Percentiles rank a stretch among this genome's conserved stretches.
Evolutionary conservation across 2,113 vertebrate genomes (phyloP).

Genomic region (Clarias batrachus): DNA sequence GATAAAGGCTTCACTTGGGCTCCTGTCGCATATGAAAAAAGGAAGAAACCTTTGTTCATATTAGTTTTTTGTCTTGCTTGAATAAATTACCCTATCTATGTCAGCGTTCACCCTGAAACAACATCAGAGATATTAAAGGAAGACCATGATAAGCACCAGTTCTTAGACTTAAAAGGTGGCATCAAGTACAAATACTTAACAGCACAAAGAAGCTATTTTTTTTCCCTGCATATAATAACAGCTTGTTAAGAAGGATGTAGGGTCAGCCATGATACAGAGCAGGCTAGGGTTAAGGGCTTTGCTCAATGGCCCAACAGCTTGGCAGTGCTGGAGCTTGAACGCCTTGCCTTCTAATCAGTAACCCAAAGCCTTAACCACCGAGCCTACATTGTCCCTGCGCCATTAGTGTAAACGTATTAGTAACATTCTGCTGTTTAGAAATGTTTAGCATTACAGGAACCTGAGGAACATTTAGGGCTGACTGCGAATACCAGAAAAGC

Average conservation of each 20-base stretch:
- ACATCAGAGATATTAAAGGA: slow-evolving; percentile 30
- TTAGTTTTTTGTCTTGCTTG: slow-evolving; percentile 8
- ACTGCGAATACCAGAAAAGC: neutral
- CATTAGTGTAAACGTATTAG: neutral
- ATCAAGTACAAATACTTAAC: too few species aligned
- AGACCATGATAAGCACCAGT: neutral
- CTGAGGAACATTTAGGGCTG: neutral
- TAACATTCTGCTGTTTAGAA: neutral
- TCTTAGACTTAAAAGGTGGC: neutral
- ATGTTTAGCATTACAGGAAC: slow-evolving; percentile 3
- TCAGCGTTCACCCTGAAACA: slow-evolving; percentile 28
- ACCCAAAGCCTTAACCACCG: too few species aligned
- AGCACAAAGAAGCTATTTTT: too few species aligned
- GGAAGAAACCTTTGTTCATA: neutral
- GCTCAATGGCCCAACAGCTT: too few species aligned
- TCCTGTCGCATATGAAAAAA: slow-evolving; percentile 18
- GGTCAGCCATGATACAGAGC: too few species aligned
- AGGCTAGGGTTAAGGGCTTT: too few species aligned
- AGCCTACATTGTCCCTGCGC: too few species aligned
- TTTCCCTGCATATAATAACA: too few species aligned
- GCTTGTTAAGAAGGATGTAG: too few species aligned
- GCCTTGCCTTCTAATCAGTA: too few species aligned
- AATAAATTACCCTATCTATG: slow-evolving; percentile 34
- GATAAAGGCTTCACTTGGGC: slow-evolving; percentile 26
- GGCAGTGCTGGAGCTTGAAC: too few species aligned